Base-by-base conservation (phyloP, 64 coral and sea anemone species). In the Catalaphyllia jardinei region DNA sequence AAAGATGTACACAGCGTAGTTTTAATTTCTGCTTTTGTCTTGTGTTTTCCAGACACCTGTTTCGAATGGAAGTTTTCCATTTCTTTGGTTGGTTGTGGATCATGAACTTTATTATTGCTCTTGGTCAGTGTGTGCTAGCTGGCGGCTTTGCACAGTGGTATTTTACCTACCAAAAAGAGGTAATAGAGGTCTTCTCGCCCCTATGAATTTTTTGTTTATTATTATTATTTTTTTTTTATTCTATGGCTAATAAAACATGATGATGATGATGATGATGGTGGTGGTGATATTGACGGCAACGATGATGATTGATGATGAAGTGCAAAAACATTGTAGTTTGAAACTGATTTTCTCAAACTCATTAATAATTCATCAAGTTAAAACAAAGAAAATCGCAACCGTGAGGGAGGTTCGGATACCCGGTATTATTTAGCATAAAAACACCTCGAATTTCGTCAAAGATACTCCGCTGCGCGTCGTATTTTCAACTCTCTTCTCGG, bases 81-180 rank as follows among this genome's bases (percentile, higher is more conserved):
- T 87, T 98, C 67, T 95, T 98, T 88, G 96, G 96, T 31, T 98
- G 96, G 96, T 80, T 98, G 82, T 98, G 96, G 96, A 83, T 98
- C 27, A 95, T 98, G 90, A 98, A 98, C 79, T 98, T 98, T 55
- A 90, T 98, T 59, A 95, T 98, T 51, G 96, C 96, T 13, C 87
- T 98, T 29, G 96, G 96, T 59, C 96, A 98, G 88, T 98, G 96
- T 64, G 96, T 95, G 24, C 72, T 98, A 91, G 96, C 96, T 87
- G 96, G 96, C 20, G 93, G 93, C 19, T 98, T 98, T 88, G 96
- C 96, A 17, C 95, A 93, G 0, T 98, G 94, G 89, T 98, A 95
- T 42, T 98, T 95, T 87, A 90, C 96, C 18, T 98, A 80, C 87
- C 76, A 98, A 64, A 98, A 98, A 46, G 88, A 95, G 33, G 96